Evolutionary conservation across 2,888 invertebrate genomes (phyloP).

Genomic region (Lingula anatina): DNA sequence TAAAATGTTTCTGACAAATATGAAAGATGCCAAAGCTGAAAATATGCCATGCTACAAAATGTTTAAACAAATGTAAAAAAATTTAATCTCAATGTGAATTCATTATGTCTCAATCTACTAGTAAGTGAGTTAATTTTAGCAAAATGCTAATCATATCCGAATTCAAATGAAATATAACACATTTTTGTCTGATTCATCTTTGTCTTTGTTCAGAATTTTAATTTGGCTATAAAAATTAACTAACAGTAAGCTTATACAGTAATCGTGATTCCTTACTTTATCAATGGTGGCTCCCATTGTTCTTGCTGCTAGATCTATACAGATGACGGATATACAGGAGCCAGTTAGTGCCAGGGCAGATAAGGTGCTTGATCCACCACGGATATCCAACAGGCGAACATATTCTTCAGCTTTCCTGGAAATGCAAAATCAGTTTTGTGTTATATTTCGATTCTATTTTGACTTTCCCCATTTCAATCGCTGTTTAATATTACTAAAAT

Average conservation of each 20-base stretch:
- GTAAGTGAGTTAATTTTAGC: background rate
- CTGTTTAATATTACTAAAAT: too few relatives aligned
- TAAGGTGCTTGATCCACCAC: constrained; percentile 20
- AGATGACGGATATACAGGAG: constrained; percentile 29
- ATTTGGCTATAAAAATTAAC: too few relatives aligned
- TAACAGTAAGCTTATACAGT: too few relatives aligned
- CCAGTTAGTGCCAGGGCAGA: constrained; percentile 27
- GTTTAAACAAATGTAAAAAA: too few relatives aligned
- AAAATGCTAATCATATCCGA: background rate
- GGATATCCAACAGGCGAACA: constrained; percentile 23
- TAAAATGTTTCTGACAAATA: background rate
- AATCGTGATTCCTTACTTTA: constrained; percentile 15
- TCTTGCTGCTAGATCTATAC: constrained; percentile 34
- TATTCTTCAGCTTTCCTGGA: constrained; percentile 35
- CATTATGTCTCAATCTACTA: background rate
- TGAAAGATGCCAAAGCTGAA: too few relatives aligned
- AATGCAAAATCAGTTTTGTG: too few relatives aligned
- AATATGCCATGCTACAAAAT: too few relatives aligned
- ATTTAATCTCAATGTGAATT: background rate
- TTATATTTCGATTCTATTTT: too few relatives aligned
- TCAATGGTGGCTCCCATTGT: constrained; percentile 18
- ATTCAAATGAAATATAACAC: background rate
- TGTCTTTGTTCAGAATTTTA: too few relatives aligned
- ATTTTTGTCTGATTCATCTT: too few relatives aligned
- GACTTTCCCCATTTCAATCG: too few relatives aligned